Conservation (phyloP, 1,140 invertebrate species). For the Manduca sexta region DNA sequence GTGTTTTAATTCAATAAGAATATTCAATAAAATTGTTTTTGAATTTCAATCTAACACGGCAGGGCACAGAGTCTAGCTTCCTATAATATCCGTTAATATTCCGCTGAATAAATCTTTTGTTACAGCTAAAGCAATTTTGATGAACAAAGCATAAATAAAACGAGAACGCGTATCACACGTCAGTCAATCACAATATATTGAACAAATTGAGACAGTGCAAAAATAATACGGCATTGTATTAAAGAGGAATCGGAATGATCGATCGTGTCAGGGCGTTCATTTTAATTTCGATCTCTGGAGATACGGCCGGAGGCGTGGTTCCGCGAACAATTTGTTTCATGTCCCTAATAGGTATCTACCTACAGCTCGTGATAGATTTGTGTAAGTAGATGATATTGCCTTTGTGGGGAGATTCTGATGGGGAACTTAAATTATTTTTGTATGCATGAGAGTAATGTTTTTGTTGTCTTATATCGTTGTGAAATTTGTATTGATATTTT, state of each 20-base stretch:
- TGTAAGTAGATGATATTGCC: too few species aligned
- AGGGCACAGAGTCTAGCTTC: too few species aligned
- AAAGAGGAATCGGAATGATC: conserved; percentile 69
- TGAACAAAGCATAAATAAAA: conserved; percentile 48
- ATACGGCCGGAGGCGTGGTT: conserved; percentile 62
- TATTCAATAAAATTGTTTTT: too few species aligned
- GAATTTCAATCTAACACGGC: too few species aligned
- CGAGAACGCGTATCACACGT: conserved; percentile 47
- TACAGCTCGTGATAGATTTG: conserved; percentile 9
- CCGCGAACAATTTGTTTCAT: conserved; percentile 65
- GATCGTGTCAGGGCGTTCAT: conserved; percentile 66
- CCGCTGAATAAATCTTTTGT: conserved; percentile 20
- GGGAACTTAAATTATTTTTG: too few species aligned
- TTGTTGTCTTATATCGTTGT: too few species aligned
- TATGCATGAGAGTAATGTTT: too few species aligned
- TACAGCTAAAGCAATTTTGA: conserved; percentile 33
- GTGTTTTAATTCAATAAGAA: too few species aligned
- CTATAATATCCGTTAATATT: background rate
- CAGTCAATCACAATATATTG: conserved; percentile 38
- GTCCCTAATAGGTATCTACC: conserved; percentile 53
- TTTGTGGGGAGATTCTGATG: too few species aligned
- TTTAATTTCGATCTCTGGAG: conserved; percentile 68
- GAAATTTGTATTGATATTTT: too few species aligned
- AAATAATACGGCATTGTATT: conserved; percentile 66
- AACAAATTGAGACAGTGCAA: conserved; percentile 67